Evolutionary conservation across 1,140 invertebrate species (phyloP).

Genomic region (Schlechtendalia chinensis): DNA sequence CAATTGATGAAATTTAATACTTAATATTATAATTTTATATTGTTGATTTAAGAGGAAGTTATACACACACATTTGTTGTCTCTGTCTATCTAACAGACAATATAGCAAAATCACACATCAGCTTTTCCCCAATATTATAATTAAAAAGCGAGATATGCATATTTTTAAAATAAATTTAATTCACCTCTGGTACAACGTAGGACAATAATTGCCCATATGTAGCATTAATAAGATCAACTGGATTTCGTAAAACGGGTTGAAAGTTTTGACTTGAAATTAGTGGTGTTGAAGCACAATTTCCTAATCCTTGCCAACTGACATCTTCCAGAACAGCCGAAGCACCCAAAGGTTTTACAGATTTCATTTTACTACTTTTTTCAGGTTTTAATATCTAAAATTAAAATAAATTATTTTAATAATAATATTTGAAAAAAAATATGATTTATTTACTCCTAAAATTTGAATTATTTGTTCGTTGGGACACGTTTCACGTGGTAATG

Average conservation of each 20-base stretch:
- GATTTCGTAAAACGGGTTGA: slow-evolving; percentile 74
- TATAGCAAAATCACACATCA: too few species aligned
- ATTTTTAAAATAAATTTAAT: slow-evolving; percentile 49
- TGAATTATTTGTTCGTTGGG: slow-evolving; percentile 68
- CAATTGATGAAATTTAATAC: too few species aligned
- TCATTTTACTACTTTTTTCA: slow-evolving; percentile 24
- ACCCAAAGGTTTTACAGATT: slow-evolving; percentile 22
- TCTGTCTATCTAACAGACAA: too few species aligned
- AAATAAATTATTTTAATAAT: slow-evolving; percentile 9
- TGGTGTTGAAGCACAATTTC: slow-evolving; percentile 60
- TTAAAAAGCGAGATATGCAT: too few species aligned
- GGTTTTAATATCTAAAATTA: slow-evolving; percentile 36
- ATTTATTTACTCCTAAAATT: slow-evolving; percentile 58
- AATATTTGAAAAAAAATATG: background rate
- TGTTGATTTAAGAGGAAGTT: too few species aligned
- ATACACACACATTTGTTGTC: too few species aligned
- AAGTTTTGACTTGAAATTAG: slow-evolving; percentile 63
- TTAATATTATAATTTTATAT: too few species aligned
- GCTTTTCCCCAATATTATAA: too few species aligned
- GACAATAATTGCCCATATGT: slow-evolving; percentile 74
- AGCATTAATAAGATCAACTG: slow-evolving; percentile 78
- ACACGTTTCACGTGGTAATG: slow-evolving; percentile 71
- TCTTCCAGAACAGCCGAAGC: slow-evolving; percentile 30
- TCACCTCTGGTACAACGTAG: slow-evolving; percentile 75
- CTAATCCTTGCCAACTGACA: slow-evolving; percentile 61